Base-by-base conservation (phyloP, 2,797 vertebrate species). In the Sciurus carolinensis region DNA sequence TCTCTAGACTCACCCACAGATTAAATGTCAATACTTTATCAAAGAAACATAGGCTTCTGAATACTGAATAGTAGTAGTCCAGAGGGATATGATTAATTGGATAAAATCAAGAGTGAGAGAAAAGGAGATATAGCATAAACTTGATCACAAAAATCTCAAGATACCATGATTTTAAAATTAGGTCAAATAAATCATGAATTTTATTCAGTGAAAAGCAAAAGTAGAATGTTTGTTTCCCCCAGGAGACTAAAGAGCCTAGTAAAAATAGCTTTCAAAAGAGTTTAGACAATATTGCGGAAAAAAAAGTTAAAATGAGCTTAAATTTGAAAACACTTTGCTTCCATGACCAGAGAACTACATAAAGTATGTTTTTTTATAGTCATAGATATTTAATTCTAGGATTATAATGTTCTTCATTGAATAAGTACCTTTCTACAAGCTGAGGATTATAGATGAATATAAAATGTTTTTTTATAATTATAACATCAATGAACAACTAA, bases 101-200 rank as follows among this genome's bases (percentile, higher is more conserved):
- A 87, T 76, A 87, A 84, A 93, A 90, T 89, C 54, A 89, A 95
- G 64, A 64, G 71, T 77, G 22, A 84, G 8, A 93, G 26, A 88
- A 71, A 52, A 57, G 20, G 18, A 91, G 9, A 67, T 71, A 84
- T 0, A 88, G 20, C 22, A 87, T 80, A 86, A 87, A 76, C 2
- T 93, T 42, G 8, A 67, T 91, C 64, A n/a, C 14, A 81, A 94
- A 96, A 86, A 84, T 85, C 71, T 47, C 72, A 57, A 42, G 87
- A 52, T 62, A 66, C 42, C 3, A 54, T 95, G 7, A 12, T 73
- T 93, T 96, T 87, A 17, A 95, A 95, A 90, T 95, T 97, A 94
- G 84, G 67, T 73, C 76, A 95, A 92, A 77, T 89, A 91, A 95
- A 90, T 96, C 39, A 26, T 57, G 33, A 44, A 92, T 92, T 88